Evolutionary conservation across 2,888 invertebrate genomes (phyloP), one percentile per base, ranked within the genome.

Genomic region (Melanostoma scalare): DNA sequence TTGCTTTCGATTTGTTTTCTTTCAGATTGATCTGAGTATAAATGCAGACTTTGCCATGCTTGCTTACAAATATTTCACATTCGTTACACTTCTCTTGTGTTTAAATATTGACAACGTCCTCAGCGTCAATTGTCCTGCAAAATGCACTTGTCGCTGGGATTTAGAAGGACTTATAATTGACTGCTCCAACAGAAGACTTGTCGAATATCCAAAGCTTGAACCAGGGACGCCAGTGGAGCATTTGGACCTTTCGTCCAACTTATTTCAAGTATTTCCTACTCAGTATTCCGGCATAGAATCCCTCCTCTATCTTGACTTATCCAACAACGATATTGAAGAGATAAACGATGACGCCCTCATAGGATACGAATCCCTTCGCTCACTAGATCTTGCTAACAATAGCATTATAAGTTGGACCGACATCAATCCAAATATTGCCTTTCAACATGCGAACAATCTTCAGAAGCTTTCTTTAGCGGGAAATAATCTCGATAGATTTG

Each of bases 331-430:
- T 61, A 89, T 95, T 36, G 91, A 87, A n/a, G 89, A 90, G 58
- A 86, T 95, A 76, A 92, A 92, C 1, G 87, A 88, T 55, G 88
- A 92, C 86, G 91, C 93, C 67, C 89, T 95, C 3, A 85, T 90
- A 4, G 93, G 93, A 33, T 92, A 95, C 36, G 92, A 90, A 1
- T 90, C 92, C 31, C 90, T 96, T 40, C 92, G 93, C 87, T 90
- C 91, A 3, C 89, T 96, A 46, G 93, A 95, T 89, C 90, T 96
- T 82, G 93, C 94, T 33, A 92, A 91, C 74, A 96, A 96, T 88
- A 89, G 91, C 61, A 93, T 96, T 79, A 91, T 90, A 36, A 90
- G 92, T 63, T 94, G 94, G 94, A 86, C 91, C 2, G 92, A 92
- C 56, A 89, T 95, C 44, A 92, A 92, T 88, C 93, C 94, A 0